Conservation (phyloP, 2,113 vertebrate genomes). For the Petroica traversi region DNA sequence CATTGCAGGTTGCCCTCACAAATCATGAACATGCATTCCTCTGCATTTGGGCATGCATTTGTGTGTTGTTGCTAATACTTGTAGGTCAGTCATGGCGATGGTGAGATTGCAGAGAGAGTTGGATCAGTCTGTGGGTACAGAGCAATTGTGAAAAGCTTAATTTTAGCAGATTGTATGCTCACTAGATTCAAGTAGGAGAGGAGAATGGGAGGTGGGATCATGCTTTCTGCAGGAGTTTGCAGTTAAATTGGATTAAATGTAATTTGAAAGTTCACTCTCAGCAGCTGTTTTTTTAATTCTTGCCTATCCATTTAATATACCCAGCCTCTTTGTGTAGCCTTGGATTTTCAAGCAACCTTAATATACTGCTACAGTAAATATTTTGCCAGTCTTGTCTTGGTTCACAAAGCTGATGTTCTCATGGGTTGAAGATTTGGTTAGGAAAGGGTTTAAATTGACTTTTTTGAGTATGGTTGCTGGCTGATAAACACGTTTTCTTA, state of each 20-base stretch:
- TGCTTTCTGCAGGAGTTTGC: not conserved
- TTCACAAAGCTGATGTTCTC: not conserved
- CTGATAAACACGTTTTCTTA: not conserved
- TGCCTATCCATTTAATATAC: not conserved
- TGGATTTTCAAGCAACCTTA: not conserved
- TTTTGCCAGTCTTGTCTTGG: not conserved
- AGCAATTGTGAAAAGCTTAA: not conserved
- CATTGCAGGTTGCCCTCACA: not conserved
- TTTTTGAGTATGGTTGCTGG: not conserved
- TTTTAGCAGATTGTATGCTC: not conserved
- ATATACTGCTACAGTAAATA: not conserved
- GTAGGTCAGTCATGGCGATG: not conserved
- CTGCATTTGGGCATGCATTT: not conserved
- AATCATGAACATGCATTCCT: not conserved
- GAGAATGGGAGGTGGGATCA: not conserved
- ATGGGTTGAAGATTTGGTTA: not conserved
- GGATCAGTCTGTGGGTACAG: fast-evolving
- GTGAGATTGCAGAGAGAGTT: not conserved
- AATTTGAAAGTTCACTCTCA: not conserved
- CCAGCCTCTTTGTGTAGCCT: not conserved
- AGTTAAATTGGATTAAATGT: not conserved
- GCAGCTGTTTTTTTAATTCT: not conserved
- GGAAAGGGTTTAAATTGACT: not conserved
- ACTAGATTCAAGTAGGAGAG: not conserved
- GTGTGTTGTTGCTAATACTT: not conserved